Evolutionary conservation across 2,888 invertebrate species (phyloP).

Genomic region (Seira musarum): DNA sequence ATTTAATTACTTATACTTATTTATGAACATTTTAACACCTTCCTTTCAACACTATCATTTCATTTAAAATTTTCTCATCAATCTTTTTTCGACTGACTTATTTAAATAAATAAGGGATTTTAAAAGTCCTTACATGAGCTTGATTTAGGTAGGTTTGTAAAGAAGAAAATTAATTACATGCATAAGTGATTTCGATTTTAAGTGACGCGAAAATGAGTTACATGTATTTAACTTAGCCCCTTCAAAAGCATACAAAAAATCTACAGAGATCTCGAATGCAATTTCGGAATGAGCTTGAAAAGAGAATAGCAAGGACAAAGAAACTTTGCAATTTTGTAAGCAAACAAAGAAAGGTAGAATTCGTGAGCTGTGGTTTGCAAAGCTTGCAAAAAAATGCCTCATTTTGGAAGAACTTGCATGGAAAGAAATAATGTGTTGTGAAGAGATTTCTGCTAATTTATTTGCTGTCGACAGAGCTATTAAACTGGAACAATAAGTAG

Average conservation of each 20-base stretch:
- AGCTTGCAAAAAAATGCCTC: neutral
- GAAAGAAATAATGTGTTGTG: neutral
- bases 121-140: too few relatives aligned
- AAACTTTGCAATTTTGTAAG: constrained; percentile 25
- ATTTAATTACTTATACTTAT: too few relatives aligned
- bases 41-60: too few relatives aligned
- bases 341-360: neutral
- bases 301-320: constrained; percentile 17
- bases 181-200: neutral
- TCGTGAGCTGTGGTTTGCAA: neutral
- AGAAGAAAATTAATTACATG: neutral
- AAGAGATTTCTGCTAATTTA: neutral
- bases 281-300: neutral
- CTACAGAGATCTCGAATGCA: constrained; percentile 1
- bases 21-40: too few relatives aligned
- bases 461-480: neutral
- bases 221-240: too few relatives aligned
- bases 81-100: too few relatives aligned
- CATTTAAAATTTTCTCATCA: too few relatives aligned
- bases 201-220: too few relatives aligned
- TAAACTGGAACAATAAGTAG: neutral
- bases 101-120: too few relatives aligned
- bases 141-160: too few relatives aligned
- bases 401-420: neutral
- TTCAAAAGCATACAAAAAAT: neutral